These are phyloP conservation scores for Hozukius guyotensis DNA, from an alignment of 2,797 vertebrate genomes.

Conservation along the genomic window DNA sequence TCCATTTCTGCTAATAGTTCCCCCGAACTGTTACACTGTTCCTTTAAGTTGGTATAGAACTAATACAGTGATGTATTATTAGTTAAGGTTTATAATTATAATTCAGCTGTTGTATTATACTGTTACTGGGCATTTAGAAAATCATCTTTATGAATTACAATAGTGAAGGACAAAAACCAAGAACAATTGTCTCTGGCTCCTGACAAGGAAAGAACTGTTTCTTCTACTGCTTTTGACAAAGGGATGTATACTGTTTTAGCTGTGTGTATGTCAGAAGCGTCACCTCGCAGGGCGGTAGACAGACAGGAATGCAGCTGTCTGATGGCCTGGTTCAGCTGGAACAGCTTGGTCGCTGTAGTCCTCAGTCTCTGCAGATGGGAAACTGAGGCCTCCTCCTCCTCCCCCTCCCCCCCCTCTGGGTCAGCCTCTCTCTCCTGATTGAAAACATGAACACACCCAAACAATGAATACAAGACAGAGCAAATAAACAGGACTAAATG, in stretches of 20 bases:
- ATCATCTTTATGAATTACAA: neutral
- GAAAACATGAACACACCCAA: slow-evolving; percentile 30
- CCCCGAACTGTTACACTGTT: no score
- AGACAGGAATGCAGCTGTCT: slow-evolving; percentile 79
- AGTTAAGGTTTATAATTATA: neutral
- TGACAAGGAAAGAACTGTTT: neutral
- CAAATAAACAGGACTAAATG: neutral
- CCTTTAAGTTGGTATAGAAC: no score
- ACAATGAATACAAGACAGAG: neutral
- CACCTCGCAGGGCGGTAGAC: slow-evolving; percentile 84
- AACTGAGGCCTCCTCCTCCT: slow-evolving; percentile 41
- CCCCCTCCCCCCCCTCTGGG: slow-evolving; percentile 49
- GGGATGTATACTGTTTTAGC: neutral
- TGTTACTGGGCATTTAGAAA: neutral
- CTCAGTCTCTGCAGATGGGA: slow-evolving; percentile 71
- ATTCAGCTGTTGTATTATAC: neutral
- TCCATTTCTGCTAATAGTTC: no score
- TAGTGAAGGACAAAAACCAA: neutral
- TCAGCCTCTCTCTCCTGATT: slow-evolving; percentile 76
- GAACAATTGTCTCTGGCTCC: neutral
- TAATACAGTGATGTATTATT: neutral
- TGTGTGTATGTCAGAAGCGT: slow-evolving; percentile 2
- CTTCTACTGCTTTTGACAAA: neutral
- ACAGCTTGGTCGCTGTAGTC: slow-evolving; percentile 75
- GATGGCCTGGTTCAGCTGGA: slow-evolving; percentile 84